Percentiles rank a stretch among this genome's conserved stretches.
Evolutionary conservation across 2,797 vertebrate genomes (phyloP).

Genomic region (Tachyglossus aculeatus): DNA sequence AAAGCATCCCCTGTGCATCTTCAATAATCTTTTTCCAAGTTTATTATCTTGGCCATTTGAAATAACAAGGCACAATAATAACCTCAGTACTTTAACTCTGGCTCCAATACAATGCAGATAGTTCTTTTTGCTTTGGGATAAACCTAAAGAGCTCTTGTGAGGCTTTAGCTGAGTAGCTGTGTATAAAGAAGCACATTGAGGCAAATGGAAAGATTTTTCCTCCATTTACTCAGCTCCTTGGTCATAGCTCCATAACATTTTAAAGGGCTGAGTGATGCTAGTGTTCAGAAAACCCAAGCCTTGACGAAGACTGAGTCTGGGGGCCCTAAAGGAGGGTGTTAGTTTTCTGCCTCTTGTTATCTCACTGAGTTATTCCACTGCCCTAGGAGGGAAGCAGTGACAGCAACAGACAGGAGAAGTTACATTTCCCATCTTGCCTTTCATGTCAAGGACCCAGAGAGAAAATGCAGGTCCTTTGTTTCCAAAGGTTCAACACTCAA

Average conservation of each 20-base stretch:
- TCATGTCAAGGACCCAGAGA: too few species aligned
- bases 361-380: too few species aligned
- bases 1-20: slow-evolving; percentile 4
- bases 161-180: background rate
- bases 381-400: too few species aligned
- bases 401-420: too few species aligned
- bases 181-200: slow-evolving; percentile 1
- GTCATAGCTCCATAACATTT: background rate
- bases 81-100: slow-evolving; percentile 12
- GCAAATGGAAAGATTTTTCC: background rate
- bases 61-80: slow-evolving; percentile 1
- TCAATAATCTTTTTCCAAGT: background rate
- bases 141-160: background rate
- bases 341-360: too few species aligned
- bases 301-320: too few species aligned
- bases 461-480: too few species aligned
- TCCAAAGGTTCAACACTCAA: too few species aligned
- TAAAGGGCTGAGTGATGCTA: background rate
- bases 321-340: too few species aligned
- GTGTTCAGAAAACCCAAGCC: too few species aligned
- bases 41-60: slow-evolving; percentile 15
- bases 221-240: slow-evolving; percentile 2
- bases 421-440: too few species aligned
- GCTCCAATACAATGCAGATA: background rate
- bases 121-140: background rate